phyloP scores from a whole-genome alignment of 2,113 vertebrate species.

The Guaruba guarouba region DNA sequence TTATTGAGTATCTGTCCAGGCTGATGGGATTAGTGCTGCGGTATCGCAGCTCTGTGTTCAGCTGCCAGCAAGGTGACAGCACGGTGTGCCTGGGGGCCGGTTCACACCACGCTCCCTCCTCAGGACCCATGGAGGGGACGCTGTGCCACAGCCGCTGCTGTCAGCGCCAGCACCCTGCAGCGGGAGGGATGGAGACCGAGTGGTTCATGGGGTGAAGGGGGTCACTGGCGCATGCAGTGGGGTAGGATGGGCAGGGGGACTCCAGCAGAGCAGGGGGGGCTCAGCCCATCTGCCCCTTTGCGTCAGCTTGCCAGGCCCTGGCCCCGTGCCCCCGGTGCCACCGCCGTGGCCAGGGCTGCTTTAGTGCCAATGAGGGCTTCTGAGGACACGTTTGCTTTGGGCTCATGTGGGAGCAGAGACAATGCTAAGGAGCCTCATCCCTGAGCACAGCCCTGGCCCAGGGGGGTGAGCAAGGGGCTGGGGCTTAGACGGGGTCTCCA shows the following conservation, averaged over 20 bases:
- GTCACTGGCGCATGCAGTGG: fast-evolving
- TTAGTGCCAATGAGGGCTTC: fast-evolving
- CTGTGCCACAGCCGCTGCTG: fast-evolving
- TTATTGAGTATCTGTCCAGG: not conserved
- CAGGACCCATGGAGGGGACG: fast-evolving
- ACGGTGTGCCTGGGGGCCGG: fast-evolving
- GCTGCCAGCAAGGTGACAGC: not conserved
- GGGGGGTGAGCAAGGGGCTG: fast-evolving
- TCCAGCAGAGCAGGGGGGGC: fast-evolving
- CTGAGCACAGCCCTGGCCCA: fast-evolving
- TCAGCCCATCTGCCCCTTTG: not conserved
- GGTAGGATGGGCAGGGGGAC: not conserved
- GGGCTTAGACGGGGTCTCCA: not conserved
- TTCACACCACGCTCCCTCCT: not conserved
- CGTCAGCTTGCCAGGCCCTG: not conserved
- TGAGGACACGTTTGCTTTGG: not conserved
- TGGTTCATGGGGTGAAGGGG: fast-evolving
- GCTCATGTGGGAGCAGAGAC: not conserved
- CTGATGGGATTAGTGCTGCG: fast-evolving
- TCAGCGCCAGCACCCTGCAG: not conserved
- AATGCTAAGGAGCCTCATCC: fast-evolving
- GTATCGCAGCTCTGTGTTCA: not conserved
- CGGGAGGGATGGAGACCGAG: fast-evolving
- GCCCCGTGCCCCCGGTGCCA: fast-evolving
- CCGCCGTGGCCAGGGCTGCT: fast-evolving